Evolutionary conservation across 2,113 vertebrate species (phyloP), one percentile per base, ranked within the genome.

Genomic region (Podarcis raffonei): DNA sequence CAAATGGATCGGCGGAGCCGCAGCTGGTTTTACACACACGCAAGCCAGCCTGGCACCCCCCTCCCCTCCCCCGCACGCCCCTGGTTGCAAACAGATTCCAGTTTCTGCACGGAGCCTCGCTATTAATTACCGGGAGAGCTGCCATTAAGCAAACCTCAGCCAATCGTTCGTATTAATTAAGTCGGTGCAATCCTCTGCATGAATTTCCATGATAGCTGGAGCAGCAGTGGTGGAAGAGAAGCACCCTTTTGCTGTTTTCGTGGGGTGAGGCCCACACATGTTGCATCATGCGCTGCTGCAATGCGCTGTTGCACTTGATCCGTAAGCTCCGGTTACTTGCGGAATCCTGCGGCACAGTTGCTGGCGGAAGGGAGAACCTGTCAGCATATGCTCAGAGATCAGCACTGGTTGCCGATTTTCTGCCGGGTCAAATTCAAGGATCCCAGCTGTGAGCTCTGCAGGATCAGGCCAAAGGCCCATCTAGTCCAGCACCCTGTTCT

Each of bases 61-160:
- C 15, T 84, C 25, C 66, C 68, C 68, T 27, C 65, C 18, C 65
- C 18, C 65, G 9, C 65, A 68, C n/a, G 15, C 83, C 85, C 6
- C 0, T 4, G 84, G 57, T 18, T 0, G 57, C 0, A 1, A 25
- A 4, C 48, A 0, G 0, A 69, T 71, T 85, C 69, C 16, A 59
- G 30, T 20, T 22, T 30, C 39, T 65, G 16, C 0, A 39, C 37
- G 37, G 39, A 22, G 69, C 53, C 30, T 0, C 0, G 20, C 85
- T 13, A 23, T 92, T 82, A 71, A 94, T 89, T 74, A 80, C 2
- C 27, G 83, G 86, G 1, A 25, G 18, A 25, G 39, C 15, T 1
- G 37, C 15, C 62, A n/a, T 62, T 35, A 86, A 65, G 25, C 4
- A 76, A n/a, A 68, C 76, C 59, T 23, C 85, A n/a, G 71, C 39